phyloP scores from a whole-genome alignment of 2,113 vertebrate genomes.

The Amblyopsis rosae region DNA sequence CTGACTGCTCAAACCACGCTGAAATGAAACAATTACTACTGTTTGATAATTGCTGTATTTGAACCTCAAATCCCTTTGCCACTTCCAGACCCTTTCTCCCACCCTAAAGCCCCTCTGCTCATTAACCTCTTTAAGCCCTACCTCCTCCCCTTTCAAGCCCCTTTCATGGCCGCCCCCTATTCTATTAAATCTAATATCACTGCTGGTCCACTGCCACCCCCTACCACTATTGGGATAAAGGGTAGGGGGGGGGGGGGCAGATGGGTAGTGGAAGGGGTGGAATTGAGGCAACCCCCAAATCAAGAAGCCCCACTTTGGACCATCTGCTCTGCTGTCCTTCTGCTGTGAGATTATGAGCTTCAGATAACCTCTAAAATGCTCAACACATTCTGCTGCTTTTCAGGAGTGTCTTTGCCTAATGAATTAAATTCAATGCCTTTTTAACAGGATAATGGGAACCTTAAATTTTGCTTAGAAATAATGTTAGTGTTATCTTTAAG shows the following conservation, averaged over 20 bases:
- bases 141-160: slow-evolving; percentile 57
- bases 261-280: slow-evolving; percentile 74
- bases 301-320: slow-evolving; percentile 72
- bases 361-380: slow-evolving; percentile 43
- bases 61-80: slow-evolving; percentile 41
- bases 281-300: slow-evolving; percentile 67
- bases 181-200: slow-evolving; percentile 69
- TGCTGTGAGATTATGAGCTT: slow-evolving; percentile 48
- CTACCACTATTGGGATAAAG: slow-evolving; percentile 66
- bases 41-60: slow-evolving; percentile 48
- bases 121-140: slow-evolving; percentile 55
- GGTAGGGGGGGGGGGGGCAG: slow-evolving; percentile 49
- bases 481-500: too few relatives aligned
- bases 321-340: slow-evolving; percentile 71
- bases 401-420: background rate
- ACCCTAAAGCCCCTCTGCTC: slow-evolving; percentile 51
- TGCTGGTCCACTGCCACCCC: slow-evolving; percentile 64
- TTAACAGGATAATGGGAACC: background rate
- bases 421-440: background rate
- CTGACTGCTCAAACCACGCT: slow-evolving; percentile 30
- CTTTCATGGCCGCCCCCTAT: slow-evolving; percentile 61
- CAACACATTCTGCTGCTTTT: slow-evolving; percentile 41
- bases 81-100: slow-evolving; percentile 46
- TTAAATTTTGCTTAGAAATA: background rate
- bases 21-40: slow-evolving; percentile 49